These are phyloP conservation scores for Pseudopleuronectes americanus DNA, from an alignment of 2,797 vertebrate species.

Conservation along the genomic window DNA sequence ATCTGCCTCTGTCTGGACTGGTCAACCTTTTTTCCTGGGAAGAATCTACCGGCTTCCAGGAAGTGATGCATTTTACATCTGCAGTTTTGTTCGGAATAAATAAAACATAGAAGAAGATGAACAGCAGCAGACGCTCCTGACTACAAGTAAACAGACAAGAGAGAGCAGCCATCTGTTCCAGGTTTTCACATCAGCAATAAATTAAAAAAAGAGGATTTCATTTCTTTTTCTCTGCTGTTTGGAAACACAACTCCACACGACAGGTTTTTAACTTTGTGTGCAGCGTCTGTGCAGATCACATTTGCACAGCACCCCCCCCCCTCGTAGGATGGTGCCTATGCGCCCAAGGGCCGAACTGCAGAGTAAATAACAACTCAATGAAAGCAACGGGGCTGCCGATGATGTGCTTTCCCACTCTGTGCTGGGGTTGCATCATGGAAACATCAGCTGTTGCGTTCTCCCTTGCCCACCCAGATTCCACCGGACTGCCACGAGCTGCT, in stretches of 20 bases:
- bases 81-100: conserved; percentile 41
- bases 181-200: not conserved
- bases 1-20: not conserved
- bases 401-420: conserved; percentile 59
- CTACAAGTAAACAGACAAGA: conserved; percentile 12
- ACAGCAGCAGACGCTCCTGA: not conserved
- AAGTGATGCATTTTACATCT: conserved; percentile 33
- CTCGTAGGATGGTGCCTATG: conserved; percentile 27
- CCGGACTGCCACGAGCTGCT: conserved; percentile 37
- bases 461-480: conserved; percentile 50
- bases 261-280: conserved; percentile 12
- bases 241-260: not conserved
- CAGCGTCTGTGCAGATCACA: conserved; percentile 5
- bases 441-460: conserved; percentile 64
- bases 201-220: not conserved
- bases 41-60: not conserved
- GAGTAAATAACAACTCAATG: conserved; percentile 57
- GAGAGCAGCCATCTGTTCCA: conserved; percentile 12
- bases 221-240: not conserved
- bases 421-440: conserved; percentile 68
- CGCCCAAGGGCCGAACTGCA: conserved; percentile 47
- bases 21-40: not conserved
- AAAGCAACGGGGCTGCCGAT: conserved; percentile 42
- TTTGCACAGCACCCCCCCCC: not conserved
- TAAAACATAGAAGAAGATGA: conserved; percentile 31